These are phyloP conservation scores for Drosophila tani DNA, from an alignment of 1,140 invertebrate species.

Conservation along the genomic window DNA sequence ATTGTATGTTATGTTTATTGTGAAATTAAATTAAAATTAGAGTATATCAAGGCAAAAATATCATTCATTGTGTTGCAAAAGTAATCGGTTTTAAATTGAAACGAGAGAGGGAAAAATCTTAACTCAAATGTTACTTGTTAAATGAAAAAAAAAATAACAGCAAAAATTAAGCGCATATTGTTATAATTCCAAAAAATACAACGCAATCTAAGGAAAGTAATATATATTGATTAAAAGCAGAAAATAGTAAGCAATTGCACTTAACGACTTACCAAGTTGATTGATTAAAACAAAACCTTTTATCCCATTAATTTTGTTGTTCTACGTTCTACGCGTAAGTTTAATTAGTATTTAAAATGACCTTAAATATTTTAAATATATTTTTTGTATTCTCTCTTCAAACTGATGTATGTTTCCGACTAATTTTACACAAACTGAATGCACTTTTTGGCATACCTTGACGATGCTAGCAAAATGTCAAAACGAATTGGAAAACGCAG, in stretches of 20 bases:
- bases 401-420: constrained; percentile 44
- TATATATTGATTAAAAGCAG: constrained; percentile 46
- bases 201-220: constrained; percentile 52
- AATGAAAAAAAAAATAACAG: constrained; percentile 33
- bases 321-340: constrained; percentile 40
- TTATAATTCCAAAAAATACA: constrained; percentile 65
- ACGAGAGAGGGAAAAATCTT: constrained; percentile 29
- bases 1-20: constrained; percentile 71
- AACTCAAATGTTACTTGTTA: constrained; percentile 73
- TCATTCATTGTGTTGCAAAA: constrained; percentile 67
- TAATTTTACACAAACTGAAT: constrained; percentile 48
- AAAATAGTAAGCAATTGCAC: constrained; percentile 68
- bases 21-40: constrained; percentile 57
- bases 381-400: constrained; percentile 23
- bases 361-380: constrained; percentile 15
- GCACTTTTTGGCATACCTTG: constrained; percentile 65
- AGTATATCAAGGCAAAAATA: constrained; percentile 56
- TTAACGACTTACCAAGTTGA: constrained; percentile 17
- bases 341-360: constrained; percentile 41
- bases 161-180: constrained; percentile 62
- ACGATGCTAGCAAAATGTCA: constrained; percentile 74
- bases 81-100: constrained; percentile 63
- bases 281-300: neutral
- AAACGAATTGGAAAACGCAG: constrained; percentile 69
- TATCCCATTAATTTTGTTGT: constrained; percentile 33